A percentile compares a stretch with the other conserved stretches of the same genome.
Evolutionary conservation across 1,140 invertebrate species (phyloP).

Genomic region (Chrysopa pallens): DNA sequence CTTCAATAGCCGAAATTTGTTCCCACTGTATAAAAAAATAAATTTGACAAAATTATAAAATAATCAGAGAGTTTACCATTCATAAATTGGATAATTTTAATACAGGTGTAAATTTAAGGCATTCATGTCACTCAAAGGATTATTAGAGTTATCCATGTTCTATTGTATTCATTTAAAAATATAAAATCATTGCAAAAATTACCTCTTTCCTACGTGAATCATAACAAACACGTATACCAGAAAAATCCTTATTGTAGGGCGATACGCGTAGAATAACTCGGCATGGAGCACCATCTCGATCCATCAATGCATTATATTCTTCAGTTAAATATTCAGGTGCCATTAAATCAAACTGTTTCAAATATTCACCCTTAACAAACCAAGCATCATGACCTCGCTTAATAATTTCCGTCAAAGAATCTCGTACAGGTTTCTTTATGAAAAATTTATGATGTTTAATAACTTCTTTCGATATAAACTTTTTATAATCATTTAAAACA

Average conservation of each 20-base stretch:
- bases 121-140: too few species aligned
- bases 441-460: conserved; percentile 53
- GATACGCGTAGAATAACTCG: conserved; percentile 43
- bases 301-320: conserved; percentile 47
- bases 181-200: conserved; percentile 7
- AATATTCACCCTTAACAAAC: conserved; percentile 58
- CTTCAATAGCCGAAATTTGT: conserved; percentile 60
- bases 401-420: conserved; percentile 40
- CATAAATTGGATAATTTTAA: too few species aligned
- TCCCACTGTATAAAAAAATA: conserved; percentile 36
- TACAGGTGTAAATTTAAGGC: too few species aligned
- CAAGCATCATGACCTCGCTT: conserved; percentile 36
- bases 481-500: conserved; percentile 57
- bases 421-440: conserved; percentile 51
- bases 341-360: conserved; percentile 54
- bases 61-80: too few species aligned
- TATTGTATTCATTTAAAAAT: not conserved
- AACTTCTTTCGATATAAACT: conserved; percentile 62
- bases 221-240: conserved; percentile 41
- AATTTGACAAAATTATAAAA: not conserved
- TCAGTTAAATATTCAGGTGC: conserved; percentile 67
- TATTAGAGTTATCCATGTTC: too few species aligned
- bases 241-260: conserved; percentile 44
- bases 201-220: conserved; percentile 39
- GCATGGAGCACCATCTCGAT: conserved; percentile 35